Conservation (phyloP, 2,888 invertebrate species). For the Caenorhabditis sp. region DNA sequence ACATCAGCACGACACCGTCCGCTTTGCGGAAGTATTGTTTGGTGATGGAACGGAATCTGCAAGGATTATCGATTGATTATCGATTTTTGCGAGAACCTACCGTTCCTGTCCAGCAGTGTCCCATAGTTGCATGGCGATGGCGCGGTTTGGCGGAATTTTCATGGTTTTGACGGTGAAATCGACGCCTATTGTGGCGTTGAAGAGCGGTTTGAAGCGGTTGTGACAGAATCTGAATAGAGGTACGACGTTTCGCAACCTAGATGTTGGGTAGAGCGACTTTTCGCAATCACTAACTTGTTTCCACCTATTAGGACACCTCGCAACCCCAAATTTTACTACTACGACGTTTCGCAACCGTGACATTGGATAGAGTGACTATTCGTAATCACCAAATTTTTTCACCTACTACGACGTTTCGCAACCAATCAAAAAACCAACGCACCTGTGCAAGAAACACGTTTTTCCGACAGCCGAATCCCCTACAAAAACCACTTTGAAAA, state of each 20-base stretch:
- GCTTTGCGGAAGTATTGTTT: slow-evolving; percentile 86
- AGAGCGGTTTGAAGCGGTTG: slow-evolving; percentile 85
- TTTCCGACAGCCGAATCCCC: slow-evolving; percentile 86
- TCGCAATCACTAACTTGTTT: no score
- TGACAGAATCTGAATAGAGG: slow-evolving; percentile 84
- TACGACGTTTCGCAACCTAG: no score
- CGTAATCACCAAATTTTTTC: no score
- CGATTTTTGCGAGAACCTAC: no score
- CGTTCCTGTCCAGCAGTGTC: slow-evolving; percentile 86
- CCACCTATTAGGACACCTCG: no score
- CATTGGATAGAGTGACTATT: no score
- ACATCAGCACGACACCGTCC: slow-evolving; percentile 86
- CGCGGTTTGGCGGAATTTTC: slow-evolving; percentile 69
- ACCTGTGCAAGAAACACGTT: slow-evolving; percentile 85
- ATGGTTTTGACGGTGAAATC: slow-evolving; percentile 85
- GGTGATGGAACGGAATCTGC: slow-evolving; percentile 86
- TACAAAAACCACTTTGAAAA: slow-evolving; percentile 86
- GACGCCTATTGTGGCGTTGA: slow-evolving; percentile 86
- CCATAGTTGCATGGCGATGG: slow-evolving; percentile 85
- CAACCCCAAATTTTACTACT: no score
- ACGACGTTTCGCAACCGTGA: no score
- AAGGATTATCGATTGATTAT: no score
- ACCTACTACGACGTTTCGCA: no score
- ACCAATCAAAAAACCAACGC: neutral
- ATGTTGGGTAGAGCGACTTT: no score